Evolutionary conservation across 2,888 invertebrate genomes (phyloP).

Genomic region (Brassicogethes aeneus): DNA sequence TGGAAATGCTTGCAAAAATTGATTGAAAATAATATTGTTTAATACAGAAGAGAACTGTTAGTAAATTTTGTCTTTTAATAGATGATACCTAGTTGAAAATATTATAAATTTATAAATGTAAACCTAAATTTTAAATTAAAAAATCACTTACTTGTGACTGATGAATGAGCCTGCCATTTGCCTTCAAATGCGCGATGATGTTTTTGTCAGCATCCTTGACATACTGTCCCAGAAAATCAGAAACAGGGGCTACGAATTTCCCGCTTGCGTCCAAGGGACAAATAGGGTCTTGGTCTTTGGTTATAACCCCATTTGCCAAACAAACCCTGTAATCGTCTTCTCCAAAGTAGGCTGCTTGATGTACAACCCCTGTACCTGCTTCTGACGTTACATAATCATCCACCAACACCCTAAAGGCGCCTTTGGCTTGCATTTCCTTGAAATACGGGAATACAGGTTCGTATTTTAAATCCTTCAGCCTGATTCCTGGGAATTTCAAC

Average conservation of each 20-base stretch:
- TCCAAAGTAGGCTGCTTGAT: constrained; percentile 98
- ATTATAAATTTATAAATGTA: too few species aligned
- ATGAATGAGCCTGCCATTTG: constrained; percentile 64
- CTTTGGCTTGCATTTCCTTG: constrained; percentile 45
- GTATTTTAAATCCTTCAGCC: constrained; percentile 61
- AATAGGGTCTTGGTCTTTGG: constrained; percentile 76
- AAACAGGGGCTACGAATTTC: constrained; percentile 72
- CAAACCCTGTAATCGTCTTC: constrained; percentile 94
- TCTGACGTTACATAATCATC: constrained; percentile 94
- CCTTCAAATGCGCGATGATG: constrained; percentile 78
- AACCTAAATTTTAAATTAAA: too few species aligned
- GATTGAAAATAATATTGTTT: too few species aligned
- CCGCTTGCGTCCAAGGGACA: constrained; percentile 95
- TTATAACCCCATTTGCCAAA: constrained; percentile 69
- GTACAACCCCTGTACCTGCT: constrained; percentile 95
- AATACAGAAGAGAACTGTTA: too few species aligned
- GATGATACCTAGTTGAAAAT: too few species aligned
- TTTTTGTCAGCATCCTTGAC: constrained; percentile 97
- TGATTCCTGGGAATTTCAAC: constrained; percentile 70
- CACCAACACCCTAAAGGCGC: constrained; percentile 75
- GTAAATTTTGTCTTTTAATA: too few species aligned
- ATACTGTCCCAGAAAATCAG: constrained; percentile 81
- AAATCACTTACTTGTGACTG: constrained; percentile 51
- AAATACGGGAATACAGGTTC: constrained; percentile 90
- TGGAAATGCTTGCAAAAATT: too few species aligned